Evolutionary conservation across 2,113 vertebrate genomes (phyloP), one percentile per base, ranked within the genome.

Genomic region (Platichthys stellatus): DNA sequence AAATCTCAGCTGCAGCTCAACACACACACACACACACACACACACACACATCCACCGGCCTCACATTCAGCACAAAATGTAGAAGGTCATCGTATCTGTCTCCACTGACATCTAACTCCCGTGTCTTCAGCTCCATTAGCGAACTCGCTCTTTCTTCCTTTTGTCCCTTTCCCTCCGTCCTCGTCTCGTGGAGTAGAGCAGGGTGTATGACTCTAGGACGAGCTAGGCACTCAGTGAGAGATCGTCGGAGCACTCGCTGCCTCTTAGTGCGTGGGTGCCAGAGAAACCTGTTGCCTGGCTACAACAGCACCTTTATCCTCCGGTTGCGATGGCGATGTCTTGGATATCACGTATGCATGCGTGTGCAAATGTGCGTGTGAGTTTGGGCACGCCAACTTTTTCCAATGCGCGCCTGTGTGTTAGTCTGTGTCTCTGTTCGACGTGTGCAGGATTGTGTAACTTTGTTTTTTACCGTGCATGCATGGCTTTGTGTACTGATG

Each of bases 231-330:
- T 86, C 81, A 79, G 80, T 64, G 83, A 86, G 70, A 84, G 85
- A 89, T 81, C 58, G 81, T 80, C 74, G 88, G 83, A 88, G 89
- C 87, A 79, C 83, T 80, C 84, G 87, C 87, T 91, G 69, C 79
- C 74, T 92, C 81, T 59, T 63, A 82, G 78, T 90, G 89, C 88
- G 92, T 94, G 92, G 90, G 91, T 87, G 90, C 90, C 82, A 89
- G 77, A 92, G 85, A 90, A 93, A 93, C 92, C 91, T 89, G 94
- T 93, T 94, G 93, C 93, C 93, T 91, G 93, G 93, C 90, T 94
- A 94, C 93, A 81, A 88, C 90, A 79, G 80, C 89, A 89, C 92
- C 91, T 92, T 92, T 89, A 89, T 92, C 84, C 90, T 89, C 80
- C 23, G 56, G 90, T 92, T 91, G 92, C 90, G 87, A 92, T 92